phyloP scores from a whole-genome alignment of 2,113 vertebrate species.

The Rattus norvegicus region GRCr8 NC_086024.1:67369501-67370000 shows the following conservation, averaged over 20 bases:
- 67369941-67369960: not conserved
- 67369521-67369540: not conserved
- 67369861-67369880: not conserved
- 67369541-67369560: not conserved
- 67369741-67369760: not conserved
- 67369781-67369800: not conserved
- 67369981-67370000: not conserved
- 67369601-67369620: not conserved
- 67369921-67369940: not conserved
- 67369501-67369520: slow-evolving; percentile 32
- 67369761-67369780: not conserved
- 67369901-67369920: not conserved
- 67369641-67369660: not conserved
- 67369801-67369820: not conserved
- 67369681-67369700: slow-evolving; percentile 18
- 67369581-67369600: not conserved
- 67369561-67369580: slow-evolving; percentile 34
- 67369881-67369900: slow-evolving; percentile 28
- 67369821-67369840: not conserved
- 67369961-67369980: not conserved
- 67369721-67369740: not conserved
- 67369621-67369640: not conserved
- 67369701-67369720: slow-evolving; percentile 4
- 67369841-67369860: slow-evolving; percentile 29
- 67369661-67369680: not conserved